These are phyloP conservation scores for Cydia strobilella DNA, from an alignment of 1,140 invertebrate species.

Conservation along the genomic window DNA sequence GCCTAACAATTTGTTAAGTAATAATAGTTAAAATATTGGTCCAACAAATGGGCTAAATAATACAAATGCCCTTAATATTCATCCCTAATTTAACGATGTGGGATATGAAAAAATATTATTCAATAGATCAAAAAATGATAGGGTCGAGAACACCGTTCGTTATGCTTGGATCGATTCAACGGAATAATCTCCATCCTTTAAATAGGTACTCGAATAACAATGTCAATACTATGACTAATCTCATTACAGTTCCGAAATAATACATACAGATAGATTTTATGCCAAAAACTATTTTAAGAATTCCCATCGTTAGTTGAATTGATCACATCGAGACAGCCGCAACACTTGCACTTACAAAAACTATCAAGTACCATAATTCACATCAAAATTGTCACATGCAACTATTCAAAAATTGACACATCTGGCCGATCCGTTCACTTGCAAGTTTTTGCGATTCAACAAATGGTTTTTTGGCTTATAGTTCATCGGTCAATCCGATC, in stretches of 20 bases:
- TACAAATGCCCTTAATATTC: slow-evolving; percentile 80
- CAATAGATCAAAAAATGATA: slow-evolving; percentile 79
- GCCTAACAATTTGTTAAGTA: slow-evolving; percentile 80
- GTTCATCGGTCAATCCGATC: slow-evolving; percentile 68
- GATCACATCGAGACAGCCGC: slow-evolving; percentile 72
- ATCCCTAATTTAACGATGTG: slow-evolving; percentile 79
- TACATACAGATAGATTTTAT: slow-evolving; percentile 69
- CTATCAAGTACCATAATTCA: slow-evolving; percentile 56
- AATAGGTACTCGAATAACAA: slow-evolving; percentile 78
- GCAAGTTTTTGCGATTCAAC: slow-evolving; percentile 49
- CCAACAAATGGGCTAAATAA: slow-evolving; percentile 81
- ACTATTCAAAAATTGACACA: slow-evolving; percentile 72
- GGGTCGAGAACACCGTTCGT: slow-evolving; percentile 73
- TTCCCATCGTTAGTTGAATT: slow-evolving; percentile 58
- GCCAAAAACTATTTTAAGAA: slow-evolving; percentile 57
- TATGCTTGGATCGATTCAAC: slow-evolving; percentile 67
- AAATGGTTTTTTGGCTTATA: slow-evolving; percentile 64
- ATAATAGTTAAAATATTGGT: slow-evolving; percentile 80
- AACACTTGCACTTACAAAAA: slow-evolving; percentile 68
- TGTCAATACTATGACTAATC: slow-evolving; percentile 79
- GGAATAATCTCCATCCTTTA: slow-evolving; percentile 74
- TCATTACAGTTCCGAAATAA: slow-evolving; percentile 77
- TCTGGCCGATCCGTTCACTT: slow-evolving; percentile 54
- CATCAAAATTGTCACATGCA: slow-evolving; percentile 56
- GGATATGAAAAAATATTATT: slow-evolving; percentile 81